phyloP scores from a whole-genome alignment of 2,888 invertebrate species.

The Lissonota sp. region DNA sequence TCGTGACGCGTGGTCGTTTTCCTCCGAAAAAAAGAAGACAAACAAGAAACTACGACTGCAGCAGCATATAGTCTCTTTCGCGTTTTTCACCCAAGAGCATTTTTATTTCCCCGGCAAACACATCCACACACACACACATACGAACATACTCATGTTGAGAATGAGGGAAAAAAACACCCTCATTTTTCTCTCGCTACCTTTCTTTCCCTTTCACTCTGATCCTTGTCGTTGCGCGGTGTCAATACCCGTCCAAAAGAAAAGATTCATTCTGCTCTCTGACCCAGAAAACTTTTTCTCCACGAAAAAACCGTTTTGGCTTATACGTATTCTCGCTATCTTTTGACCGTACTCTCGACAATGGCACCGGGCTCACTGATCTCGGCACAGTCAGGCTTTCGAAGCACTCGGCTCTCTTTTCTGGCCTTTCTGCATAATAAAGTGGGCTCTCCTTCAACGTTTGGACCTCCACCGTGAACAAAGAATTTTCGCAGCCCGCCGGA shows the following conservation, averaged over 20 bases:
- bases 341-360: slow-evolving; percentile 43
- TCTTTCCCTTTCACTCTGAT: background rate
- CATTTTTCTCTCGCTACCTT: background rate
- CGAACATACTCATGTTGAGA: background rate
- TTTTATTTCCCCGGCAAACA: slow-evolving; percentile 37
- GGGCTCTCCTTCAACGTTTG: slow-evolving; percentile 19
- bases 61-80: slow-evolving; percentile 12
- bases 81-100: slow-evolving; percentile 18
- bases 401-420: slow-evolving; percentile 13
- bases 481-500: slow-evolving; percentile 14
- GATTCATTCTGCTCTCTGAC: slow-evolving; percentile 50
- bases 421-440: slow-evolving; percentile 48
- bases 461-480: slow-evolving; percentile 10
- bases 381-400: slow-evolving; percentile 33
- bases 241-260: slow-evolving; percentile 55
- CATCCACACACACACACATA: background rate
- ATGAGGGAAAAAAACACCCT: slow-evolving; percentile 26
- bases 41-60: slow-evolving; percentile 3
- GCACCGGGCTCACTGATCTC: slow-evolving; percentile 34
- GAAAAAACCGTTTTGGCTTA: slow-evolving; percentile 17
- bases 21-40: slow-evolving; percentile 22
- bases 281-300: slow-evolving; percentile 53
- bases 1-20: slow-evolving; percentile 38
- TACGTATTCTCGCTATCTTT: slow-evolving; percentile 32
- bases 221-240: slow-evolving; percentile 29